Evolutionary conservation across 2,797 vertebrate species (phyloP).

Genomic region (Sebastiscus tertius): DNA sequence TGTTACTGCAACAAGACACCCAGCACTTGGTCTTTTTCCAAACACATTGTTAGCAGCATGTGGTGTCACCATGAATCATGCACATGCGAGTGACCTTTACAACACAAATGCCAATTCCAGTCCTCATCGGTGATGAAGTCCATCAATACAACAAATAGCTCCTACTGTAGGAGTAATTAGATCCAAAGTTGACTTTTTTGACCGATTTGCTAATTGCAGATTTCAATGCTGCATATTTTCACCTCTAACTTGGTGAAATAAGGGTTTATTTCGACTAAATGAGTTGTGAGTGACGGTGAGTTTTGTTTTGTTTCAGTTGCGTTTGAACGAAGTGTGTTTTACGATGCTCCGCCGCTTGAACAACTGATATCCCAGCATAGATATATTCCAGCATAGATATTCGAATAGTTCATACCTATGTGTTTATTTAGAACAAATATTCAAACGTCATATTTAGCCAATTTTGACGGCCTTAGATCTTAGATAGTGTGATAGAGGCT

Average conservation of each 20-base stretch:
- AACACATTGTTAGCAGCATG: slow-evolving; percentile 5
- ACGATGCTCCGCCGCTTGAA: too few relatives aligned
- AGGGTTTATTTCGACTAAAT: too few relatives aligned
- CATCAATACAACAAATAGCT: background rate
- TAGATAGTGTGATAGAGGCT: background rate
- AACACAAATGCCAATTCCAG: background rate
- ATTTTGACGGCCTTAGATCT: background rate
- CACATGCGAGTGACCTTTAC: slow-evolving; percentile 3
- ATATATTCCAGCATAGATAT: too few relatives aligned
- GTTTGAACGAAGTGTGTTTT: too few relatives aligned
- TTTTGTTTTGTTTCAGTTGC: too few relatives aligned
- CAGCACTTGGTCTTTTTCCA: background rate
- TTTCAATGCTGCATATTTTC: too few relatives aligned
- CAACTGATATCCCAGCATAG: too few relatives aligned
- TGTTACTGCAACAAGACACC: slow-evolving; percentile 26
- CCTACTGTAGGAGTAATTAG: background rate
- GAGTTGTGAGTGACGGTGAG: too few relatives aligned
- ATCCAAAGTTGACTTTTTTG: background rate
- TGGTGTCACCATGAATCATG: slow-evolving; percentile 6
- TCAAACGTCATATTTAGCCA: too few relatives aligned
- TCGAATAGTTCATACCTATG: too few relatives aligned
- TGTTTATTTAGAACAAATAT: too few relatives aligned
- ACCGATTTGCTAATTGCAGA: background rate
- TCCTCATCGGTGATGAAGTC: background rate
- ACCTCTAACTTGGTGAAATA: too few relatives aligned